Evolutionary conservation across 2,797 vertebrate species (phyloP).

Genomic region (Liparis tanakae): DNA sequence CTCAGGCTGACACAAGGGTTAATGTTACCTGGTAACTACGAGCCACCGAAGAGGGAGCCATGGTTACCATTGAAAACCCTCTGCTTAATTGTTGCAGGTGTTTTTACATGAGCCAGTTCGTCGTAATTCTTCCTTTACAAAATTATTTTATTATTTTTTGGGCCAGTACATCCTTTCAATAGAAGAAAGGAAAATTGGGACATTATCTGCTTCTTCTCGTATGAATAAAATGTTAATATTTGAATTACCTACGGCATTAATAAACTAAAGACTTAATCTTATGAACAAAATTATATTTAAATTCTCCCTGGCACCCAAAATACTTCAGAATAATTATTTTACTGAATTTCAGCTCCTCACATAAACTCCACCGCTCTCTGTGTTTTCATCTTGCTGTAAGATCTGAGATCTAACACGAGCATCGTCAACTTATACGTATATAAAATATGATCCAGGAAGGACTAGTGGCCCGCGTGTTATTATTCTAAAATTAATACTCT

Average conservation of each 20-base stretch:
- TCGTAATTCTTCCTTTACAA: background rate
- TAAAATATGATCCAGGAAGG: background rate
- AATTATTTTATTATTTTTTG: background rate
- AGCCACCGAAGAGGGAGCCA: background rate
- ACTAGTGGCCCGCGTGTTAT: background rate
- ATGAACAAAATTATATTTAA: background rate
- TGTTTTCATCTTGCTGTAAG: background rate
- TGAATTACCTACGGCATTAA: background rate
- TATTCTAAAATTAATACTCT: too few species aligned
- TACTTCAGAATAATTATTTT: background rate
- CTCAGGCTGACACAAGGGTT: background rate
- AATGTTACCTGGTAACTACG: background rate
- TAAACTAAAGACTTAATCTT: background rate
- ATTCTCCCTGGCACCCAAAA: background rate
- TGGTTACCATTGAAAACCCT: background rate
- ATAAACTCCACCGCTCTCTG: background rate
- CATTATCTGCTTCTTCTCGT: background rate
- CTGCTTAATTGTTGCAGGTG: background rate
- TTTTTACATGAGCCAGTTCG: conserved; percentile 1
- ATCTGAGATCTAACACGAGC: background rate
- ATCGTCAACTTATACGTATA: too few species aligned
- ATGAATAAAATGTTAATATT: background rate
- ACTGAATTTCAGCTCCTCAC: background rate
- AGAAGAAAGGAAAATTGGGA: background rate
- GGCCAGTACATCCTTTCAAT: background rate